Evolutionary conservation across 2,113 vertebrate species (phyloP), one percentile per base, ranked within the genome.

Genomic region (Cisticola juncidis): DNA sequence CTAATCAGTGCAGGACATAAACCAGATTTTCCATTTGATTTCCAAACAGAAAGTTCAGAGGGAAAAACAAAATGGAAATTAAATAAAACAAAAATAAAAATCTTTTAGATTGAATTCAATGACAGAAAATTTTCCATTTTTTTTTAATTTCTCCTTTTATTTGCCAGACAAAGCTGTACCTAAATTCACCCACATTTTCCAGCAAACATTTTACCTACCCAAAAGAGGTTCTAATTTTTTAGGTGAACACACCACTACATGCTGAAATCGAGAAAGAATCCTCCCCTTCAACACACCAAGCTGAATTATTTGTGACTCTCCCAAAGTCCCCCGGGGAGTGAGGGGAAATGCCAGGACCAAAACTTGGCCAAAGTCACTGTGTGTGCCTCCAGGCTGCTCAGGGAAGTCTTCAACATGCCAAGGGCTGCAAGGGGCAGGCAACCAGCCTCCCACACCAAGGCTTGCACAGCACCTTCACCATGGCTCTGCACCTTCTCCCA

Each of bases 331-430:
- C 11, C 44, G 57, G 45, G 33, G 57, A 90, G 92, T 0, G 4
- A 62, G 22, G 36, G 56, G 38, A 95, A 94, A 26, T 0, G 0
- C n/a, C n/a, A 56, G 48, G 48, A 91, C 33, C 69, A 71, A 77
- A 78, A 74, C n/a, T 12, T 51, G 42, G 58, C 26, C 0, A 0
- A 45, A 72, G 29, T 65, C 0, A 0, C 44, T 35, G 29, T 14
- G 21, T 1, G 1, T 35, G 47, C 47, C 70, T 25, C 20, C 0
- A 0, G 54, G 48, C 44, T 84, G 57, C 44, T 60, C 51, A n/a
- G 18, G 31, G 51, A 45, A 26, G 51, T 73, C 66, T 81, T 28
- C 35, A 38, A 5, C 60, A n/a, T 8, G 23, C 31, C 69, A 80
- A 24, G n/a, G 56, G 48, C 19, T 51, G 22, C 61, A 47, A 78